These are phyloP conservation scores for Trogon surrucura DNA, from an alignment of 2,113 vertebrate genomes.

Conservation along the genomic window DNA sequence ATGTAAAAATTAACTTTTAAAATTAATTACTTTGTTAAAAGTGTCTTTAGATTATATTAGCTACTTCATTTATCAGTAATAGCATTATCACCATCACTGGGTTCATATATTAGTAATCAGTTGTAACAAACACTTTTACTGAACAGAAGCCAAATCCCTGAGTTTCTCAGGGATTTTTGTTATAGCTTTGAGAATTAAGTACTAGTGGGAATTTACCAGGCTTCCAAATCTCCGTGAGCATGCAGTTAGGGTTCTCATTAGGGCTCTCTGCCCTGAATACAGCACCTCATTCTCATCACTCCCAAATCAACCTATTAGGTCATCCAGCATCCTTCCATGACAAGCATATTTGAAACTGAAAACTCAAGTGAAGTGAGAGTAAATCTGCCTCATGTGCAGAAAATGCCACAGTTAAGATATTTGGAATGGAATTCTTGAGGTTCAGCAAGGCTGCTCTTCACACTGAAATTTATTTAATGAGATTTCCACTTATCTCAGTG, in stretches of 20 bases:
- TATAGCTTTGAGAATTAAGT: background rate
- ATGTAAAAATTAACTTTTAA: background rate
- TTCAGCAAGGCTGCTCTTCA: background rate
- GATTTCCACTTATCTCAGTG: background rate
- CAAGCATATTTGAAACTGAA: background rate
- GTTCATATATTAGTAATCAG: background rate
- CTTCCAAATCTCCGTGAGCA: fast-evolving
- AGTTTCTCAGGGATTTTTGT: background rate
- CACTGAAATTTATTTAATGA: background rate
- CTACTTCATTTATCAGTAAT: background rate
- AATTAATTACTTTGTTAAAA: background rate
- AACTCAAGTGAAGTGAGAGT: background rate
- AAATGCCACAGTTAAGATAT: background rate
- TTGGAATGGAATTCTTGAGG: background rate
- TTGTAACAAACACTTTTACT: background rate
- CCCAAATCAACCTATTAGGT: background rate
- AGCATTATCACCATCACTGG: background rate
- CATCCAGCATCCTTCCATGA: background rate
- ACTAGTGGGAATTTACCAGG: background rate
- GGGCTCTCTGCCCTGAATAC: background rate
- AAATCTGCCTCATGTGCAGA: background rate
- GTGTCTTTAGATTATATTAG: background rate
- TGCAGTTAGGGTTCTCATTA: background rate
- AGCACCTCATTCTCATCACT: fast-evolving
- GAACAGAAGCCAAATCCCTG: background rate